Evolutionary conservation across 2,113 vertebrate genomes (phyloP).

Genomic region (Sphyrna mokarran): DNA sequence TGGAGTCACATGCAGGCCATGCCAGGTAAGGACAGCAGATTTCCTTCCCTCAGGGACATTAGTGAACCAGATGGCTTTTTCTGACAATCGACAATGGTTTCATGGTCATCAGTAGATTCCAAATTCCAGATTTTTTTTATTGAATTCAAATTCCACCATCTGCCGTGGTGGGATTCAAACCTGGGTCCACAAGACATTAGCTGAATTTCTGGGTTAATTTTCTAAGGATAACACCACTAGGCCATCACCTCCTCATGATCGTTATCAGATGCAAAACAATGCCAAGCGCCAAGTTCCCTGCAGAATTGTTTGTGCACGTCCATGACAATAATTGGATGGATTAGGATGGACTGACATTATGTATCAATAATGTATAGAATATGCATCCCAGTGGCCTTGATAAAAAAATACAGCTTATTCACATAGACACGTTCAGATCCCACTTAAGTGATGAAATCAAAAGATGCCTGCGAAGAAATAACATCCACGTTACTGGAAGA

Average conservation of each 20-base stretch:
- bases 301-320: not conserved
- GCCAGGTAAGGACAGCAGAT: too few relatives aligned
- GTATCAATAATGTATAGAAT: not conserved
- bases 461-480: not conserved
- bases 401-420: not conserved
- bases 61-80: too few relatives aligned
- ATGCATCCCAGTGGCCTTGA: not conserved
- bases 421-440: not conserved
- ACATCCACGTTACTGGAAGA: not conserved
- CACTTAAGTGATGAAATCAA: not conserved
- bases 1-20: too few relatives aligned
- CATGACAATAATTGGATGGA: not conserved
- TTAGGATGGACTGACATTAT: not conserved
- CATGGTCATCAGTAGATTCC: too few relatives aligned
- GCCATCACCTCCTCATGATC: not conserved
- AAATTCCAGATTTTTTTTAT: too few relatives aligned
- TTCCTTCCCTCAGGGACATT: too few relatives aligned
- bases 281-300: not conserved
- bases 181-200: too few relatives aligned
- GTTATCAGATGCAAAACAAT: not conserved
- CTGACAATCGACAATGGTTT: too few relatives aligned
- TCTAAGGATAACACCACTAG: too few relatives aligned
- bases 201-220: too few relatives aligned
- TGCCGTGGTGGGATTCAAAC: too few relatives aligned
- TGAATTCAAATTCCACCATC: too few relatives aligned